Evolutionary conservation across 2,888 invertebrate species (phyloP).

Genomic region (Phalangium opilio): DNA sequence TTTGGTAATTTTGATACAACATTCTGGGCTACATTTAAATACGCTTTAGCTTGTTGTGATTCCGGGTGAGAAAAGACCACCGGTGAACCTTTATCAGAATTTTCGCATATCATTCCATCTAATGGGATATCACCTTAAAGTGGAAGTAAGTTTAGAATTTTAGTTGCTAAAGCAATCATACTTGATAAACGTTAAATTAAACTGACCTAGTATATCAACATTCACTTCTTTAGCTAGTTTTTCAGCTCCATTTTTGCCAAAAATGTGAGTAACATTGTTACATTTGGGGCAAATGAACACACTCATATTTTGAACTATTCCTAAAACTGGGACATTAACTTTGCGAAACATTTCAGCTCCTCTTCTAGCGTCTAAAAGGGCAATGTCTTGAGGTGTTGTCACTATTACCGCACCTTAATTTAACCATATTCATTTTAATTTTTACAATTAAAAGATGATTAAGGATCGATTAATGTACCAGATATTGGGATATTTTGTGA

Average conservation of each 20-base stretch:
- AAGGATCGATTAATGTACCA: constrained; percentile 40
- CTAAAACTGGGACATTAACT: constrained; percentile 62
- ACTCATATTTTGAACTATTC: constrained; percentile 85
- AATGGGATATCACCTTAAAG: constrained; percentile 54
- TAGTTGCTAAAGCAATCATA: not conserved
- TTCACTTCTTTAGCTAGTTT: constrained; percentile 40
- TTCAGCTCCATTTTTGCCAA: constrained; percentile 47
- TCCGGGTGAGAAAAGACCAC: constrained; percentile 50
- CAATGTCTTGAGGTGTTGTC: constrained; percentile 79
- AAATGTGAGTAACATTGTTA: constrained; percentile 51
- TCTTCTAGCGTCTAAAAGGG: constrained; percentile 66
- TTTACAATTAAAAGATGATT: not conserved
- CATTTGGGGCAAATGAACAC: constrained; percentile 61
- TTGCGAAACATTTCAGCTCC: constrained; percentile 78
- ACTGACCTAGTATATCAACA: constrained; percentile 37
- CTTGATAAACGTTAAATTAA: not conserved
- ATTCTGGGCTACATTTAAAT: too few species aligned
- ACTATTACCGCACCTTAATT: constrained; percentile 63
- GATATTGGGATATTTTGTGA: constrained; percentile 72
- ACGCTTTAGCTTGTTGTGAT: constrained; percentile 27
- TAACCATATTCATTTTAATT: not conserved
- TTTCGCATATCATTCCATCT: constrained; percentile 47
- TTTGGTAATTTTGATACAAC: too few species aligned
- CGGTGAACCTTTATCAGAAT: constrained; percentile 58
- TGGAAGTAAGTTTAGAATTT: not conserved